phyloP scores from a whole-genome alignment of 2,113 vertebrate species.

The Poeciliopsis occidentalis region DNA sequence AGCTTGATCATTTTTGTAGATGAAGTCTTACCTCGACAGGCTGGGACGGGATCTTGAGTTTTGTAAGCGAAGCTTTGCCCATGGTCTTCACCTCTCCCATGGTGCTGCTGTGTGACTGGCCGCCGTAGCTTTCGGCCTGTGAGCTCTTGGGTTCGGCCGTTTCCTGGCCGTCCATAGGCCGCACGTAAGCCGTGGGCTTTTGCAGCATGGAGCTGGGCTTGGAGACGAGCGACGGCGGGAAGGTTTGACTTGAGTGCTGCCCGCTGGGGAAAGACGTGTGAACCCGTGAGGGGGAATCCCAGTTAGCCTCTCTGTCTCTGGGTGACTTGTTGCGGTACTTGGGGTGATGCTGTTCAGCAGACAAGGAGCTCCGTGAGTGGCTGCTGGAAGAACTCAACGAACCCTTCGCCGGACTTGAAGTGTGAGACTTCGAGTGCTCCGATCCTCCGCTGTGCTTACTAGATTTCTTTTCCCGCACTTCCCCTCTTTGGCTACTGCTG shows the following conservation, averaged over 20 bases:
- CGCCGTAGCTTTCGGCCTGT: slow-evolving; percentile 88
- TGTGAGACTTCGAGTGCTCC: slow-evolving; percentile 91
- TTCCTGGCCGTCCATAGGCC: slow-evolving; percentile 98
- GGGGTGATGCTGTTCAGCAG: slow-evolving; percentile 89
- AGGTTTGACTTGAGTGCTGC: slow-evolving; percentile 91
- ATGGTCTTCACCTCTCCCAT: slow-evolving; percentile 92
- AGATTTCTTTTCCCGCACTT: slow-evolving; percentile 87
- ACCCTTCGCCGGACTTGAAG: slow-evolving; percentile 89
- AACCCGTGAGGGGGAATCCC: slow-evolving; percentile 95
- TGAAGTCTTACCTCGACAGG: slow-evolving; percentile 87
- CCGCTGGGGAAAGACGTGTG: slow-evolving; percentile 88
- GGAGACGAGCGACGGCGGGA: slow-evolving; percentile 95
- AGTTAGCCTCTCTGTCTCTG: slow-evolving; percentile 91
- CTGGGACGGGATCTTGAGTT: slow-evolving; percentile 97
- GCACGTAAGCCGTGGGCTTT: slow-evolving; percentile 97
- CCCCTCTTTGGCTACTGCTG: slow-evolving; percentile 86
- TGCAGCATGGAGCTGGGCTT: slow-evolving; percentile 95
- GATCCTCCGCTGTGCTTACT: slow-evolving; percentile 87
- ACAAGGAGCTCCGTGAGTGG: slow-evolving; percentile 86
- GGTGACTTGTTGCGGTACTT: slow-evolving; percentile 97
- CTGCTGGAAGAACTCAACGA: slow-evolving; percentile 84
- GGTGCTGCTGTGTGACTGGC: slow-evolving; percentile 86
- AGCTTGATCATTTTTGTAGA: background rate
- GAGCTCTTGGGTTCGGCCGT: slow-evolving; percentile 92
- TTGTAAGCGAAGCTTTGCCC: slow-evolving; percentile 93